Percentiles rank a stretch among this genome's conserved stretches.
phyloP scores from a whole-genome alignment of 2,888 invertebrate species.

The Pecten maximus region DNA sequence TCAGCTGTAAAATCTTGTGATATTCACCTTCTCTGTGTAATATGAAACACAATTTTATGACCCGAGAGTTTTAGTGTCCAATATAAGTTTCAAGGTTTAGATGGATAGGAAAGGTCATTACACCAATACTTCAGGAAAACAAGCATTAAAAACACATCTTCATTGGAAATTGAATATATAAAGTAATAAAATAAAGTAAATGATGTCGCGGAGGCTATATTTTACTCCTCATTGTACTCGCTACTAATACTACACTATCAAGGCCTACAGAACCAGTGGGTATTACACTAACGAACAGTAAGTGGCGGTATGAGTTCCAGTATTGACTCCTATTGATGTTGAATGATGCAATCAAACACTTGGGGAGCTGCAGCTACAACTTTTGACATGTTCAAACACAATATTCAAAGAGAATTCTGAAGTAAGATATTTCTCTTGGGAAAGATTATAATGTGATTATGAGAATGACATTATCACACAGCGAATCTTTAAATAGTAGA shows the following conservation, averaged over 20 bases:
- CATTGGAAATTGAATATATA: background rate
- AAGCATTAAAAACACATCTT: background rate
- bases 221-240: background rate
- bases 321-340: background rate
- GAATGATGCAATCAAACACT: background rate
- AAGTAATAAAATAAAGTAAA: background rate
- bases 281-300: background rate
- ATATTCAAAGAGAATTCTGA: constrained; percentile 3
- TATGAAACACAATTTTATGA: background rate
- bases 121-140: background rate
- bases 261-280: background rate
- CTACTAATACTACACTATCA: background rate
- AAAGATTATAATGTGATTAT: background rate
- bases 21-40: background rate
- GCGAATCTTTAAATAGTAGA: background rate
- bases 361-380: background rate
- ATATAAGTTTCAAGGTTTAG: background rate
- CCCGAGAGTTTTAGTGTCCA: background rate
- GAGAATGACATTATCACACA: background rate
- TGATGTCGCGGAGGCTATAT: background rate
- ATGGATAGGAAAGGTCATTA: background rate
- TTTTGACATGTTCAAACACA: background rate
- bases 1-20: background rate
- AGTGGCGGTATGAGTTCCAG: background rate
- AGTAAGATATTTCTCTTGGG: background rate